Base-by-base conservation (phyloP, 1,140 invertebrate species). In the Hypsibius dujardini region DNA sequence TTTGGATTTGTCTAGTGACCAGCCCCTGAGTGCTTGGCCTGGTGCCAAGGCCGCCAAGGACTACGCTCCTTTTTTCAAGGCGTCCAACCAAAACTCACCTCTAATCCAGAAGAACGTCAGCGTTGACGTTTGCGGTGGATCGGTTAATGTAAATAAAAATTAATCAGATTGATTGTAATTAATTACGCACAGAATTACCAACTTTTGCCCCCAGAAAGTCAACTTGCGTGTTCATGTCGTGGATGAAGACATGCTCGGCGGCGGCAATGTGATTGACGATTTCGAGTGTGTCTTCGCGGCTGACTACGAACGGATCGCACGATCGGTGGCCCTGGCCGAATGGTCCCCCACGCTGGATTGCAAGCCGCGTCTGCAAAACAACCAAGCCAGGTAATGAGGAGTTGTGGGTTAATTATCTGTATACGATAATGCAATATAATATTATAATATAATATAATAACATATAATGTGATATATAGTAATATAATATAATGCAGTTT, bases 21-120 rank as follows among this genome's bases (percentile, higher is more conserved):
- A 15, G 12, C 62, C 62, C 7, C 42, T 67, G 42, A 42, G 12
- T 45, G 42, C 12, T 7, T 67, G 62, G 62, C 62, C 62, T 7
- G 62, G 62, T 15, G 12, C 62, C 12, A 67, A 67, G 62, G 45
- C 62, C 42, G 62, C 45, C 0, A 12, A 12, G 12, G 45, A 67
- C 42, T 67, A 15, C 42, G 42, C 12, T 0, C 7, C 42, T 7
- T 7, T 67, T 12, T 67, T 42, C 42, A 3, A 12, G 3, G 62
- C 12, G 7, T 15, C 62, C 12, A 42, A 42, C 12, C 12, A 12
- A 3, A 45, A 67, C 62, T 67, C 62, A 45, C 62, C 62, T 15
- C 12, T 67, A 7, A 45, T 67, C 62, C 12, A 67, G 3, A 67
- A 67, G 42, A 67, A 67, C 62, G 42, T 67, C 62, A 42, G 12